These are phyloP conservation scores for Lamellibrachia satsuma DNA, from an alignment of 2,888 invertebrate species.

Conservation along the genomic window DNA sequence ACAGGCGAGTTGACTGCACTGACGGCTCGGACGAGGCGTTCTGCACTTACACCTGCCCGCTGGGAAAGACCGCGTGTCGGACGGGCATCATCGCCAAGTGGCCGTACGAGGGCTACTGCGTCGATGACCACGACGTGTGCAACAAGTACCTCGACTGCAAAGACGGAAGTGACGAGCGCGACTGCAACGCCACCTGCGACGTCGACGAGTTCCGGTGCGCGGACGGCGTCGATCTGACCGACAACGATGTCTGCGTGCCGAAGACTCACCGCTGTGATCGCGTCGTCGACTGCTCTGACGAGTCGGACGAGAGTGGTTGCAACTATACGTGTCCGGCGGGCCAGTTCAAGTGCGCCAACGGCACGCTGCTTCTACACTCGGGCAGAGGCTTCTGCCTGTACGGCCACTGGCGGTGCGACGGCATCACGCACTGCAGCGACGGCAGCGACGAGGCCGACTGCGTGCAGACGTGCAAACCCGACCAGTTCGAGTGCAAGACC, in stretches of 20 bases:
- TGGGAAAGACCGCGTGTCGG: constrained; percentile 13
- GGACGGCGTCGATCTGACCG: constrained; percentile 24
- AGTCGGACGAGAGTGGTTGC: constrained; percentile 34
- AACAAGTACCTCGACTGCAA: constrained; percentile 30
- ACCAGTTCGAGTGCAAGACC: constrained; percentile 28
- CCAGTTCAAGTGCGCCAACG: constrained; percentile 36
- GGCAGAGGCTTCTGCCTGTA: constrained; percentile 29
- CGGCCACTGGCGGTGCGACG: constrained; percentile 32
- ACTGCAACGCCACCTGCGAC: constrained; percentile 30
- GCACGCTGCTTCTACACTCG: constrained; percentile 13
- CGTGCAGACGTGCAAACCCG: constrained; percentile 28
- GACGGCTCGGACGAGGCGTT: constrained; percentile 39
- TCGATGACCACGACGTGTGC: constrained; percentile 21
- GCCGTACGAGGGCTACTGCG: constrained; percentile 30
- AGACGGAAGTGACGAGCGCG: constrained; percentile 33
- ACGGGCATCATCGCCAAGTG: constrained; percentile 30
- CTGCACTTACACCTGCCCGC: constrained; percentile 34
- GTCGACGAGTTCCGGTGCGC: constrained; percentile 31
- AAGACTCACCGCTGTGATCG: constrained; percentile 26
- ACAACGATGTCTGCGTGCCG: constrained; percentile 25
- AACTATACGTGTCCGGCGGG: constrained; percentile 26
- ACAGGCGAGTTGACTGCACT: constrained; percentile 37
- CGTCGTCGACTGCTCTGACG: constrained; percentile 31
- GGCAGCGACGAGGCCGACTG: constrained; percentile 36
- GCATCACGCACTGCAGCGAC: constrained; percentile 34